A percentile compares a stretch with the other conserved stretches of the same genome.
Conservation (phyloP, 1,140 invertebrate genomes). For the Pissodes strobi region DNA sequence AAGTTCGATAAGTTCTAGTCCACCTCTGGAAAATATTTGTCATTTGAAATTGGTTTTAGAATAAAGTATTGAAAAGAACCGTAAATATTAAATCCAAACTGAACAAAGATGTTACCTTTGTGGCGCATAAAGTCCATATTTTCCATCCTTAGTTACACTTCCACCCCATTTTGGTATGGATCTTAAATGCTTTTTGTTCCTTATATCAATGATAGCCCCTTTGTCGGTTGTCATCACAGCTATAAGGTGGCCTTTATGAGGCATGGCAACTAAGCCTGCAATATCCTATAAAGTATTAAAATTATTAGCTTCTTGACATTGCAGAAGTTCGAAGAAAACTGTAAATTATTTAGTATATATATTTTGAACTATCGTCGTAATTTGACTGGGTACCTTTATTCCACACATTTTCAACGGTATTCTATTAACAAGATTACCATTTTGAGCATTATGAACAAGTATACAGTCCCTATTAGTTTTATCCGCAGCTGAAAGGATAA, state of each 20-base stretch:
- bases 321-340: neutral
- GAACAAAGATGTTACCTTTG: constrained; percentile 59
- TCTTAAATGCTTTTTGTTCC: constrained; percentile 75
- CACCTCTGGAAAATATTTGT: constrained; percentile 73
- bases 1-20: constrained; percentile 86
- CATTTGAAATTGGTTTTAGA: too few species aligned
- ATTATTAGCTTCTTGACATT: neutral
- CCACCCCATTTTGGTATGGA: constrained; percentile 83
- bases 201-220: constrained; percentile 83
- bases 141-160: constrained; percentile 83
- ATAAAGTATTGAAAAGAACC: neutral
- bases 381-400: constrained; percentile 66
- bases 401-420: constrained; percentile 67
- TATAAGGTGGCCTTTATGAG: constrained; percentile 80
- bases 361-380: neutral
- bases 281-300: constrained; percentile 69
- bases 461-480: constrained; percentile 83
- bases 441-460: constrained; percentile 82
- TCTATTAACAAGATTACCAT: constrained; percentile 79
- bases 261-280: constrained; percentile 72
- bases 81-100: neutral
- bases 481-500: constrained; percentile 80
- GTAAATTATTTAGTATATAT: neutral
- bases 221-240: constrained; percentile 90
- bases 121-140: constrained; percentile 90